Conservation (phyloP, 1,140 invertebrate species). For the Drosophila serrata region DNA sequence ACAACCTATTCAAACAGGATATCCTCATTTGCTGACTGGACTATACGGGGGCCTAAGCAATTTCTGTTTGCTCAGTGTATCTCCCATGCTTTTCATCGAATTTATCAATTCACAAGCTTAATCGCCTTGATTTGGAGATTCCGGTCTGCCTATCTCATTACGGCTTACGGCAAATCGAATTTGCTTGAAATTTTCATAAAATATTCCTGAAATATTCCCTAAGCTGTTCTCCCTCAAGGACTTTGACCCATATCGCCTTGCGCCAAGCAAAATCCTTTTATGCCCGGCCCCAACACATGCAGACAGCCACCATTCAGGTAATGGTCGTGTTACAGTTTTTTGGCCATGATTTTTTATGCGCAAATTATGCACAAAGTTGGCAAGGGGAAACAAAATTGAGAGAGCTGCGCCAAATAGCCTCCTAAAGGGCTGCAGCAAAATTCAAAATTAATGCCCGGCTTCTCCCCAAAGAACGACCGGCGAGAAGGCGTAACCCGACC, state of each 20-base stretch:
- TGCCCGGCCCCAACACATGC: slow-evolving; percentile 21
- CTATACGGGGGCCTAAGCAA: slow-evolving; percentile 7
- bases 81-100: slow-evolving; percentile 11
- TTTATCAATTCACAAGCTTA: slow-evolving; percentile 29
- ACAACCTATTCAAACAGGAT: slow-evolving; percentile 35
- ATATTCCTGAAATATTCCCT: slow-evolving; percentile 4
- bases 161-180: slow-evolving; percentile 27
- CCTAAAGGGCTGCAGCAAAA: slow-evolving; percentile 65
- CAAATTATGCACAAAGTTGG: slow-evolving; percentile 74
- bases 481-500: slow-evolving; percentile 9
- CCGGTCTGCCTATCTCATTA: slow-evolving; percentile 3
- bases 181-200: slow-evolving; percentile 5
- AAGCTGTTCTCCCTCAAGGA: slow-evolving; percentile 5
- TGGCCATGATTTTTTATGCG: slow-evolving; percentile 72
- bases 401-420: slow-evolving; percentile 1
- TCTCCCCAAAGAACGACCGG: neutral
- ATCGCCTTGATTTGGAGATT: slow-evolving; percentile 33
- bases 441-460: slow-evolving; percentile 69
- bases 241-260: slow-evolving; percentile 19
- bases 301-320: slow-evolving; percentile 56
- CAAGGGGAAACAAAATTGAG: neutral
- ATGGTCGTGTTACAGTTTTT: slow-evolving; percentile 65
- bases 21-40: slow-evolving; percentile 52
- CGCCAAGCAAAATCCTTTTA: slow-evolving; percentile 28
- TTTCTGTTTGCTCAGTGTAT: slow-evolving; percentile 31